A percentile compares a stretch with the other conserved stretches of the same genome.
phyloP scores from a whole-genome alignment of 2,888 invertebrate species.

The Aspidiotus rigidus region DNA sequence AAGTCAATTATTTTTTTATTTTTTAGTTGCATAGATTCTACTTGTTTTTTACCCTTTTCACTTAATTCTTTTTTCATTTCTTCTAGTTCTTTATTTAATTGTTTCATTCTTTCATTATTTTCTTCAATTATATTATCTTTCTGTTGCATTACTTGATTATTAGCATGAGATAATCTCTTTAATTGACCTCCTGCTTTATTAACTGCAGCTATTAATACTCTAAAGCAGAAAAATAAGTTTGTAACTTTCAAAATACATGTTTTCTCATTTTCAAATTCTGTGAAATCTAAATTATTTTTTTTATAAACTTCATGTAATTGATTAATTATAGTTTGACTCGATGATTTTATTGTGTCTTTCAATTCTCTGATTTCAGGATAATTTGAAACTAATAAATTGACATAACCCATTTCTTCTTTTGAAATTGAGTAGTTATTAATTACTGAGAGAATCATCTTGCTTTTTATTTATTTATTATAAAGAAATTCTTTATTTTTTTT shows the following conservation, averaged over 20 bases:
- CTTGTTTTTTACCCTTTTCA: constrained; percentile 1
- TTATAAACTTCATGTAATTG: constrained; percentile 4
- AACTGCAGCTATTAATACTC: constrained; percentile 4
- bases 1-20: constrained; percentile 1
- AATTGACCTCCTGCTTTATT: constrained; percentile 4
- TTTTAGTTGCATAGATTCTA: constrained; percentile 1
- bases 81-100: constrained; percentile 4
- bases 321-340: constrained; percentile 4
- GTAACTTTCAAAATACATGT: constrained; percentile 4
- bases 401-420: constrained; percentile 4
- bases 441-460: not conserved
- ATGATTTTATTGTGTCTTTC: not conserved
- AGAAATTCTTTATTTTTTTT: not conserved
- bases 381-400: not conserved
- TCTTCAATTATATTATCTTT: constrained; percentile 1
- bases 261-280: constrained; percentile 4
- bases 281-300: not conserved
- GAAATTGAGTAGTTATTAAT: constrained; percentile 4
- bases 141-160: constrained; percentile 1
- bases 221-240: constrained; percentile 1
- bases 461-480: constrained; percentile 1
- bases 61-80: constrained; percentile 4
- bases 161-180: not conserved
- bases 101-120: not conserved
- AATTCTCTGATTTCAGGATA: not conserved